Conservation (phyloP, 1,140 invertebrate species). For the Neodiprion lecontei region DNA sequence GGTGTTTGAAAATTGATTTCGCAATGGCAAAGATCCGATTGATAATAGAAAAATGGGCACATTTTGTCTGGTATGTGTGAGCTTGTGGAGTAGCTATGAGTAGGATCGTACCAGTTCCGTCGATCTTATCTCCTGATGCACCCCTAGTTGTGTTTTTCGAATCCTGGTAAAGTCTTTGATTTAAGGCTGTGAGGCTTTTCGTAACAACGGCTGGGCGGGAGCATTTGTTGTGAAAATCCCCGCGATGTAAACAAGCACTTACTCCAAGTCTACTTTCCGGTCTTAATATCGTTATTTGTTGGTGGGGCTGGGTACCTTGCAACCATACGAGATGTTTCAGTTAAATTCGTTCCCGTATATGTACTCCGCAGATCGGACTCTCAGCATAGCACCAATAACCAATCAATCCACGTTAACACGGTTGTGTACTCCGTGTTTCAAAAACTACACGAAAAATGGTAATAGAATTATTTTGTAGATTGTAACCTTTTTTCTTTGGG, state of each 20-base stretch:
- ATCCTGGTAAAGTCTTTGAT: constrained; percentile 21
- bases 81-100: no score
- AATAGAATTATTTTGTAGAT: neutral
- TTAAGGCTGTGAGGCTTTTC: constrained; percentile 30
- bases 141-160: constrained; percentile 45
- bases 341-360: neutral
- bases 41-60: no score
- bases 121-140: constrained; percentile 44
- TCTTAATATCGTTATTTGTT: constrained; percentile 29
- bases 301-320: constrained; percentile 27
- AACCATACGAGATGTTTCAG: constrained; percentile 3
- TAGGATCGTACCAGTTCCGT: constrained; percentile 30
- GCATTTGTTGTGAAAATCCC: neutral
- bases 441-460: neutral
- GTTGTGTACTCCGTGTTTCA: no score
- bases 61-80: no score
- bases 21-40: no score
- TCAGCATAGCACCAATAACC: neutral
- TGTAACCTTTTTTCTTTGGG: constrained; percentile 11
- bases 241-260: neutral
- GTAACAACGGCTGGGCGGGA: constrained; percentile 18
- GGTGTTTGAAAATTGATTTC: no score
- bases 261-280: constrained; percentile 25
- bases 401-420: neutral
- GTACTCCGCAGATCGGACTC: neutral